Conservation (phyloP, 2,888 invertebrate species). For the Sarcophaga rosellei region DNA sequence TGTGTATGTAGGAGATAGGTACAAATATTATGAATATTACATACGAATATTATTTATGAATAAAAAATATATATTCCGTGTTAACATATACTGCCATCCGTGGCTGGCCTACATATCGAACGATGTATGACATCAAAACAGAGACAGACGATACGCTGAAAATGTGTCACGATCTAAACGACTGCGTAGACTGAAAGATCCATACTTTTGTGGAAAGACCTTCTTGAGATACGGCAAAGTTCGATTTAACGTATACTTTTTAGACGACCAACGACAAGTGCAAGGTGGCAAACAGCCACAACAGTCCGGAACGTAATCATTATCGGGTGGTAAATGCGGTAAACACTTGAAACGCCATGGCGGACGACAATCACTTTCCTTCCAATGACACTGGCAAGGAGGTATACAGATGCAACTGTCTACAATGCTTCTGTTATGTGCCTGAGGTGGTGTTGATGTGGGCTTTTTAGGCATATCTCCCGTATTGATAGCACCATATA, state of each 20-base stretch:
- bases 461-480: slow-evolving; percentile 46
- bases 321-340: slow-evolving; percentile 35
- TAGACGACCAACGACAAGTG: slow-evolving; percentile 65
- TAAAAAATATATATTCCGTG: too few species aligned
- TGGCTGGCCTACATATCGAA: too few species aligned
- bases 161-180: not conserved
- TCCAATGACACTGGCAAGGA: slow-evolving; percentile 74
- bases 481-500: slow-evolving; percentile 72
- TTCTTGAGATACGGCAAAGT: slow-evolving; percentile 50
- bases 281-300: slow-evolving; percentile 61
- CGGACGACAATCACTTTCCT: slow-evolving; percentile 42
- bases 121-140: slow-evolving; percentile 2
- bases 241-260: slow-evolving; percentile 46
- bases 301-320: slow-evolving; percentile 34
- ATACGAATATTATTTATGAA: too few species aligned
- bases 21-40: too few species aligned
- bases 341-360: slow-evolving; percentile 68
- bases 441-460: slow-evolving; percentile 26
- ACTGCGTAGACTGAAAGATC: not conserved
- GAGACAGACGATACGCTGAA: slow-evolving; percentile 22
- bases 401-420: slow-evolving; percentile 73
- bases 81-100: too few species aligned
- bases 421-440: slow-evolving; percentile 47
- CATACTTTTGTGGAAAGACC: slow-evolving; percentile 61
- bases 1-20: too few species aligned